phyloP scores from a whole-genome alignment of 2,113 vertebrate genomes.

The Sarotherodon lohbergeri region DNA sequence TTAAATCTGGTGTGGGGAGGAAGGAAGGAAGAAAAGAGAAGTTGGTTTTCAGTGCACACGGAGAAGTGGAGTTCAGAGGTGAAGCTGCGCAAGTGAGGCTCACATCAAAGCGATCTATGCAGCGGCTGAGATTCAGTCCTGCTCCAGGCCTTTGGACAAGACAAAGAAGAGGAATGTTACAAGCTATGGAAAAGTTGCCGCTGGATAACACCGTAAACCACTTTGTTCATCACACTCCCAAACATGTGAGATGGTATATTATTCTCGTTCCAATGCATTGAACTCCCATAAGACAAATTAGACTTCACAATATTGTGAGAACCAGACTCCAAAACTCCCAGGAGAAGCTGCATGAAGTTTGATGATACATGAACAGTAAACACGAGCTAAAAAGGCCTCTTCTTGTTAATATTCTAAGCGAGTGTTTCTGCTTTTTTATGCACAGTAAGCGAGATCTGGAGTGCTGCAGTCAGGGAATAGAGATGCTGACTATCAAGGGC shows the following conservation, averaged over 20 bases:
- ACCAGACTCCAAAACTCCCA: background rate
- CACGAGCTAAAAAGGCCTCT: background rate
- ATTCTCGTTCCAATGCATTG: background rate
- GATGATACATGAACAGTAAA: background rate
- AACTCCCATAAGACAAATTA: background rate
- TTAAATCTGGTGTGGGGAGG: background rate
- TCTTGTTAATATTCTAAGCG: constrained; percentile 3
- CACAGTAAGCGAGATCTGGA: background rate
- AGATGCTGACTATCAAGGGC: constrained; percentile 4
- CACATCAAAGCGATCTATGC: background rate
- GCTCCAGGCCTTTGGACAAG: background rate
- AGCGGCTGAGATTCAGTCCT: background rate
- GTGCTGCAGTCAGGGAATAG: background rate
- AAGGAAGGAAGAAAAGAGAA: background rate
- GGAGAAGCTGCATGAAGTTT: background rate
- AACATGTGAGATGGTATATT: background rate
- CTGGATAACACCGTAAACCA: background rate
- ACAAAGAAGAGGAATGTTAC: background rate
- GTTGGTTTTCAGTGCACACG: background rate
- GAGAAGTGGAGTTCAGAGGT: constrained; percentile 3
- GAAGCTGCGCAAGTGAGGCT: background rate
- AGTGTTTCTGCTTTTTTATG: background rate
- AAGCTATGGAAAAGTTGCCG: accelerated
- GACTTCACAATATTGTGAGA: background rate
- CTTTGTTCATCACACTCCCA: background rate